phyloP scores from a whole-genome alignment of 1,140 invertebrate genomes.

The Hyles vespertilio region DNA sequence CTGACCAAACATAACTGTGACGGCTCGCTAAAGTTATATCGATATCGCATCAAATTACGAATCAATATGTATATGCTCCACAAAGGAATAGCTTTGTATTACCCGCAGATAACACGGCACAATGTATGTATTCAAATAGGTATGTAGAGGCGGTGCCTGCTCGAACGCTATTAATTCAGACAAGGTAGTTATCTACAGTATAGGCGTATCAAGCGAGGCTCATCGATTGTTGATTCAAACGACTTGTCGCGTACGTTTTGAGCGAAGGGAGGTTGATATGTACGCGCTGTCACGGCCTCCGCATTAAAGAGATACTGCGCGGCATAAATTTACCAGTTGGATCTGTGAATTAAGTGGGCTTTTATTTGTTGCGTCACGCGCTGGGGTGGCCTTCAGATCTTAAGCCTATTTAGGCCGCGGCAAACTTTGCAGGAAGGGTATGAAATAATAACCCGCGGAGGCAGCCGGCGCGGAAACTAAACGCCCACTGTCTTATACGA shows the following conservation, averaged over 20 bases:
- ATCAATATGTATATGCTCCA: too few relatives aligned
- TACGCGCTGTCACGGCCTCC: constrained; percentile 60
- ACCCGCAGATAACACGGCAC: too few relatives aligned
- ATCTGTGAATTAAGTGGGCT: constrained; percentile 69
- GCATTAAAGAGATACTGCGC: constrained; percentile 67
- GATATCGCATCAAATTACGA: too few relatives aligned
- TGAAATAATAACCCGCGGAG: constrained; percentile 6
- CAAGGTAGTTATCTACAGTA: constrained; percentile 14
- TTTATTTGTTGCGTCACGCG: constrained; percentile 68
- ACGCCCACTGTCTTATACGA: neutral
- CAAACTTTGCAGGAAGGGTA: constrained; percentile 32
- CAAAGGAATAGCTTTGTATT: too few relatives aligned
- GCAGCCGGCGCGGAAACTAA: too few relatives aligned
- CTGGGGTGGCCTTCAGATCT: constrained; percentile 40
- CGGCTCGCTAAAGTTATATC: too few relatives aligned
- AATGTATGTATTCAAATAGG: too few relatives aligned
- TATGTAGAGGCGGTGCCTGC: too few relatives aligned
- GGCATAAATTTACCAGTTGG: constrained; percentile 64
- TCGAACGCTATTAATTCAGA: constrained; percentile 13
- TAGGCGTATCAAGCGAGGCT: constrained; percentile 17
- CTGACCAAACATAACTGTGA: too few relatives aligned
- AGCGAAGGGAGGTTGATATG: constrained; percentile 36
- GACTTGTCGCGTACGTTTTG: constrained; percentile 33
- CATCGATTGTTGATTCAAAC: constrained; percentile 43
- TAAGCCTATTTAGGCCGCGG: constrained; percentile 39